phyloP scores from a whole-genome alignment of 2,797 vertebrate species.

The Gorsachius magnificus region DNA sequence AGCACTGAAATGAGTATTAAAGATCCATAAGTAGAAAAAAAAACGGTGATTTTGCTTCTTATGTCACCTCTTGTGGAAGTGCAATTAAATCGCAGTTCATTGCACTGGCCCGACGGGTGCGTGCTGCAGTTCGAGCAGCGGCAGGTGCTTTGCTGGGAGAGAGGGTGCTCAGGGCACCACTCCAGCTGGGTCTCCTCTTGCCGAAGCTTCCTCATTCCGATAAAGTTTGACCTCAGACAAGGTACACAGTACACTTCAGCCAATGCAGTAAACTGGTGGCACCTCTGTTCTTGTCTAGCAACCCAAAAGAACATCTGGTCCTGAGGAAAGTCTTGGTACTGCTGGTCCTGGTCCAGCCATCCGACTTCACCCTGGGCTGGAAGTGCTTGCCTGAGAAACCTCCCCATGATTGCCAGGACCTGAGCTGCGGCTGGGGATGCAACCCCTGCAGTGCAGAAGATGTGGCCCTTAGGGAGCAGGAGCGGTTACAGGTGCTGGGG shows the following conservation, averaged over 20 bases:
- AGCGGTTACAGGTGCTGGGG: background rate
- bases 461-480: background rate
- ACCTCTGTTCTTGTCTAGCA: background rate
- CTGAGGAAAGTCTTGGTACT: background rate
- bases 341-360: background rate
- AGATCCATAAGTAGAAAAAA: background rate
- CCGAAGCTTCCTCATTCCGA: background rate
- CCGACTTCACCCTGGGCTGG: background rate
- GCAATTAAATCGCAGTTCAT: background rate
- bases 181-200: background rate
- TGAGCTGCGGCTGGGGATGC: background rate
- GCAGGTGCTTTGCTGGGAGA: background rate
- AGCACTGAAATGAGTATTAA: background rate
- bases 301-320: background rate
- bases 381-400: background rate
- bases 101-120: accelerated
- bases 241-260: background rate
- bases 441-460: background rate
- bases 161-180: background rate
- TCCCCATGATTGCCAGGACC: background rate
- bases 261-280: background rate
- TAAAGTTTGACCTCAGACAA: background rate
- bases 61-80: background rate
- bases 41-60: background rate
- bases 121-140: background rate